Conservation (phyloP, 2,888 invertebrate genomes). For the Scaptomyza cyrtandrae region DNA sequence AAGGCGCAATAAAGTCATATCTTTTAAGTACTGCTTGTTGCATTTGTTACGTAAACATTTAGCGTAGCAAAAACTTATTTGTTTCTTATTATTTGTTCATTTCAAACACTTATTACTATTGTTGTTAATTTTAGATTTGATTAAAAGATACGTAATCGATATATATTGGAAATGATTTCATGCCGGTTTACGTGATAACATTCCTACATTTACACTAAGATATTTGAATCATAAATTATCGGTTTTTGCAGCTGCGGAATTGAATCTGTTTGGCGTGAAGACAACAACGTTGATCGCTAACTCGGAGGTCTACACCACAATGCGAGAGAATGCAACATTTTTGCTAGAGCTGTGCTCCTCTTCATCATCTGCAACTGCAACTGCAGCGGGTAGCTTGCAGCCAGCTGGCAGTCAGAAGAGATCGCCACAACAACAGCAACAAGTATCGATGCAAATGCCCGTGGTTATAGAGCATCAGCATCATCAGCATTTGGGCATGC, state of each 20-base stretch:
- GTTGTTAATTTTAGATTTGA: no score
- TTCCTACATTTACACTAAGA: no score
- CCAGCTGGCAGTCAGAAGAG: conserved; percentile 60
- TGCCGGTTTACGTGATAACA: no score
- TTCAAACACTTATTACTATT: no score
- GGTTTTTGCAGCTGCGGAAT: conserved; percentile 74
- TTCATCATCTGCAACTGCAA: conserved; percentile 16
- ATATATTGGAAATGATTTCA: no score
- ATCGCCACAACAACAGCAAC: conserved; percentile 79
- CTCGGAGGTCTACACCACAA: conserved; percentile 86
- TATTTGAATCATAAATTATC: no score
- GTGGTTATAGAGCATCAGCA: conserved; percentile 83
- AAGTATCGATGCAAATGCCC: conserved; percentile 75
- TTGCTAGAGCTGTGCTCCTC: conserved; percentile 91
- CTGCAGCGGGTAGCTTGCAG: neutral
- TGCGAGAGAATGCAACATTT: conserved; percentile 97
- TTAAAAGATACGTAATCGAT: no score
- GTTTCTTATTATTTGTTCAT: no score
- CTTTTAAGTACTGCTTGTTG: no score
- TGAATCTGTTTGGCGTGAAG: conserved; percentile 84
- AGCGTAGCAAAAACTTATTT: no score
- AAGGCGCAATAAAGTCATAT: no score
- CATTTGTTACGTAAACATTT: no score
- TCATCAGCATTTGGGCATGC: conserved; percentile 67
- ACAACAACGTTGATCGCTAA: conserved; percentile 83